Evolutionary conservation across 2,888 invertebrate genomes (phyloP).

Genomic region (Darwinula stevensoni): DNA sequence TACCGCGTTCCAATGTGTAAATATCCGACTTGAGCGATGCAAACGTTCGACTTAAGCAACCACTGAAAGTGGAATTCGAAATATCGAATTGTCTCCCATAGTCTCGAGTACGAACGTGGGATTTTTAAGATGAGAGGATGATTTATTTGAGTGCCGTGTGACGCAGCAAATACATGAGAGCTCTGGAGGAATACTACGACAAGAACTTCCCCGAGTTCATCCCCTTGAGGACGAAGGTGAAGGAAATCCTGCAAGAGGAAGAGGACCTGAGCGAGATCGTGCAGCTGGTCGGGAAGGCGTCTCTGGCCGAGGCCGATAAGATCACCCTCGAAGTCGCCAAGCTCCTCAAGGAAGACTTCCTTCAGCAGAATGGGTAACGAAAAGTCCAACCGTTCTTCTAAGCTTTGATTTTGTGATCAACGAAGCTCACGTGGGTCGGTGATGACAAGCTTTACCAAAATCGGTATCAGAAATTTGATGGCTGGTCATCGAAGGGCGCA

Average conservation of each 20-base stretch:
- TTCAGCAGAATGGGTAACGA: slow-evolving; percentile 83
- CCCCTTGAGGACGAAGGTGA: slow-evolving; percentile 34
- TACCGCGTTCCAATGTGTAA: no score
- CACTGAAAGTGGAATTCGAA: no score
- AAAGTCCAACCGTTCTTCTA: background rate
- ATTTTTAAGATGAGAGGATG: no score
- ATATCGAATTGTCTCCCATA: no score
- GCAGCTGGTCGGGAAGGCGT: slow-evolving; percentile 95
- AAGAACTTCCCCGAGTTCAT: slow-evolving; percentile 94
- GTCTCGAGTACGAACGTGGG: no score
- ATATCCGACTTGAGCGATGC: no score
- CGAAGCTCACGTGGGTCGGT: background rate
- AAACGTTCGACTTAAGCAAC: no score
- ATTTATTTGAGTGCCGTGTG: no score
- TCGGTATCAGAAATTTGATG: no score
- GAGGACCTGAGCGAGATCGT: slow-evolving; percentile 99
- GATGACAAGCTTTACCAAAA: background rate
- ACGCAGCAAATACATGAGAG: slow-evolving; percentile 94
- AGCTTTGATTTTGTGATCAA: background rate
- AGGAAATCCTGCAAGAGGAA: slow-evolving; percentile 90
- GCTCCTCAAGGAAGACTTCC: slow-evolving; percentile 91
- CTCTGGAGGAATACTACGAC: slow-evolving; percentile 96
- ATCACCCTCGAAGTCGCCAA: slow-evolving; percentile 97
- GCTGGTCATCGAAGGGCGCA: no score
- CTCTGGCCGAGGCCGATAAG: slow-evolving; percentile 93